Evolutionary conservation across 2,797 vertebrate genomes (phyloP), one percentile per base, ranked within the genome.

Genomic region (Peromyscus aztecus): DNA sequence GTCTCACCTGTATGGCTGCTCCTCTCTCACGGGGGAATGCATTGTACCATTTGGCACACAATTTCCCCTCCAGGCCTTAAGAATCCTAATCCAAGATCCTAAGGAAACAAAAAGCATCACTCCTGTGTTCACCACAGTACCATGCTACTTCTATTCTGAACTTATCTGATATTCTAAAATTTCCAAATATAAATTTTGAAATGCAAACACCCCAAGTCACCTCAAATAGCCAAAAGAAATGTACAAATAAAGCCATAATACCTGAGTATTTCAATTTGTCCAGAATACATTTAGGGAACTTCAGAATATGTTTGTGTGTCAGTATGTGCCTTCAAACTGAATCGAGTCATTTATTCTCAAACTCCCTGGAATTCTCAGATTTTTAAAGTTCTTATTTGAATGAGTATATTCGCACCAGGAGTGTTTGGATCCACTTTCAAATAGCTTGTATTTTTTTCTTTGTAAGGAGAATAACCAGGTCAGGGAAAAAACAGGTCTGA

Each of bases 401-500:
- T 40, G 67, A 91, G 16, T 78, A 0, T 76, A 46, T 91, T 80
- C 37, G n/a, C 34, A 71, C 61, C 16, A 52, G 29, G 78, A n/a
- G 49, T 40, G 40, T 89, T 87, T 91, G 88, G 49, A 84, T 77
- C 57, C 43, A 63, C 34, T 95, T 94, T 86, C 88, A 80, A 52
- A 69, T 92, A 52, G 19, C 40, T 90, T 96, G 90, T 83, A 29
- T n/a, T 43, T 73, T 73, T 91, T 89, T 90, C 52, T 96, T 85
- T 69, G 37, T 16, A 21, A 63, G 59, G 31, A 46, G 69, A 29
- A 89, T 46, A 85, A 0, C 78, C 57, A 77, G 4, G 23, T 83
- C 31, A 65, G 63, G 90, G 34, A 80, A 63, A 86, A 93, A 92
- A 59, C 78, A 81, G 77, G 17, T 29, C 91, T 2, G 5, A 89